These are phyloP conservation scores for Tringa solitaria DNA, from an alignment of 2,113 vertebrate species.

Conservation along the genomic window DNA sequence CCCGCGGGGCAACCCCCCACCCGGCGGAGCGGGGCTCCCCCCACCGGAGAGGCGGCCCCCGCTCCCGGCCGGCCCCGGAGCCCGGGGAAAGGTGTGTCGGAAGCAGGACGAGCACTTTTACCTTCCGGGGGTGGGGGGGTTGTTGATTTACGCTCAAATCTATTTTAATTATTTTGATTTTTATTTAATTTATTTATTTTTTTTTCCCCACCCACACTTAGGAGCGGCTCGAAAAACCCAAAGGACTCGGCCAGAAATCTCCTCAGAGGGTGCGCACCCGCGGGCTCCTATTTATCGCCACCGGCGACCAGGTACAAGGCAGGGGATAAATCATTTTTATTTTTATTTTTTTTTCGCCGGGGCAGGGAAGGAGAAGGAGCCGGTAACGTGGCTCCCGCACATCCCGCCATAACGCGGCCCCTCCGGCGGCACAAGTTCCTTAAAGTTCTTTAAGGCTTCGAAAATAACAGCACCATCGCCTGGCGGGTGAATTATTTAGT, in stretches of 20 bases:
- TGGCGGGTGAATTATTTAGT: conserved; percentile 64
- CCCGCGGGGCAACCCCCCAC: neutral
- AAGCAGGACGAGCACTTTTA: neutral
- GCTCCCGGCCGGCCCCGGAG: neutral
- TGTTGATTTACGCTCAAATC: neutral
- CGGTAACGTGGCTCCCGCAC: neutral
- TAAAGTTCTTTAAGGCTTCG: conserved; percentile 49
- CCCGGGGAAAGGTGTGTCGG: neutral
- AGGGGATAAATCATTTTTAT: neutral
- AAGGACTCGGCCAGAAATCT: neutral
- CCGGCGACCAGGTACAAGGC: neutral
- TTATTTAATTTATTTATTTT: neutral
- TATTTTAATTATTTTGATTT: neutral
- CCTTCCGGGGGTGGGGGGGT: neutral
- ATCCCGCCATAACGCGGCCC: neutral
- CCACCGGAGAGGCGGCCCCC: neutral
- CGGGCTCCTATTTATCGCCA: neutral
- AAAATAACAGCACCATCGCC: conserved; percentile 40
- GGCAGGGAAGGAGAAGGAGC: neutral
- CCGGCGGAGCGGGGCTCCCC: neutral
- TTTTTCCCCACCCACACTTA: neutral
- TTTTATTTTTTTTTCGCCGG: neutral
- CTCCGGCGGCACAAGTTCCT: neutral
- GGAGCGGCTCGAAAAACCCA: neutral
- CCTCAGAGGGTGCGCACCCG: neutral